Base-by-base conservation (phyloP, 2,113 vertebrate genomes). In the Bagarius yarrelli region DNA sequence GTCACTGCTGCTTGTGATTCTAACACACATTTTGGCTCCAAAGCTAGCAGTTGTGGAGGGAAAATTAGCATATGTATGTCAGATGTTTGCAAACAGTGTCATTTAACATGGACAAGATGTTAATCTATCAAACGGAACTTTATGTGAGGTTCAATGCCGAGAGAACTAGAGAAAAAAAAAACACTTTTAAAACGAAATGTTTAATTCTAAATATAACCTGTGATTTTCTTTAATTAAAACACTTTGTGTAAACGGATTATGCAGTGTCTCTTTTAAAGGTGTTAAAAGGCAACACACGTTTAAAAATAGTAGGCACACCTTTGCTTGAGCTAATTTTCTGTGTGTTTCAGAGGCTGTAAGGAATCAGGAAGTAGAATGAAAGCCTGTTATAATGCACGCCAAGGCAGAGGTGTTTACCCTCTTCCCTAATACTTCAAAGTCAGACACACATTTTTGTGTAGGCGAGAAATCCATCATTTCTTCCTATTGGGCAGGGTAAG, bases 391-490 rank as follows among this genome's bases (percentile, higher is more conserved):
- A 47, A 61, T 53, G 47, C 72, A 81, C 36, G 66, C 70, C 64
- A 79, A 76, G 64, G 76, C 56, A 77, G 25, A 80, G 76, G 80
- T 79, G 71, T 79, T 73, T 63, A 40, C 76, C 79, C 53, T 50
- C 18, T 72, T 82, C 74, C 67, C 83, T n/a, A 84, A 60, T 52
- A 63, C 25, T 60, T 84, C 76, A 82, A 76, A 78, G 76, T 81
- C 80, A 85, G 81, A 19, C 75, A 50, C 53, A 79, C 80, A 81
- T 79, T 77, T 76, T 78, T 87, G 85, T 81, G 83, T 84, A 76
- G 82, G 83, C 67, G 84, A 79, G 47, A 86, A 83, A 84, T 64
- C 59, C 59, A 75, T 80, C 19, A 81, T 80, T 82, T 61, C 79
- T 57, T 67, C 60, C 64, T n/a, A 52, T 25, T 70, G 71, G 80